These are phyloP conservation scores for Dione vanillae DNA, from an alignment of 2,888 invertebrate genomes.

Conservation along the genomic window DNA sequence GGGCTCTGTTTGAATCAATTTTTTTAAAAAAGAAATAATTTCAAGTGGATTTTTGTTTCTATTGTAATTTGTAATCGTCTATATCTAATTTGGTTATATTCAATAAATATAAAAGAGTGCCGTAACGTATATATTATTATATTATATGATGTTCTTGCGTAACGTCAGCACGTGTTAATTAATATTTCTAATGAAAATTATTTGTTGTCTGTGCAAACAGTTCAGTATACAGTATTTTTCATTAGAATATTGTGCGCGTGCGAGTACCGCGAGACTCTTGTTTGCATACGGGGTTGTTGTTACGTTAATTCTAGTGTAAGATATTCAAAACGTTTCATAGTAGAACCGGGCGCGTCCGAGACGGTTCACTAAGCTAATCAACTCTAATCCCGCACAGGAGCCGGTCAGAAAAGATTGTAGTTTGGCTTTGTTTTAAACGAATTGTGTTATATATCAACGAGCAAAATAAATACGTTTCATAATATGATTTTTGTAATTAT, in stretches of 20 bases:
- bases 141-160: conserved; percentile 23
- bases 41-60: background rate
- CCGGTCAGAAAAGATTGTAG: conserved; percentile 69
- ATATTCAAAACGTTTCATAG: conserved; percentile 73
- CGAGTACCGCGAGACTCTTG: conserved; percentile 54
- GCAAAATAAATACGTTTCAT: conserved; percentile 82
- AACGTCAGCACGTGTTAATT: background rate
- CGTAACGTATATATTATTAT: conserved; percentile 31
- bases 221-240: conserved; percentile 30
- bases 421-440: conserved; percentile 81
- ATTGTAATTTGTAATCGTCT: conserved; percentile 17
- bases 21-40: background rate
- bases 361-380: conserved; percentile 75
- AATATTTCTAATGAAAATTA: conserved; percentile 18
- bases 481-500: conserved; percentile 84
- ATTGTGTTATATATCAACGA: conserved; percentile 83
- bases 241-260: conserved; percentile 21
- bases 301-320: conserved; percentile 80
- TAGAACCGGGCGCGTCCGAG: conserved; percentile 65
- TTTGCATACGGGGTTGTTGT: conserved; percentile 78
- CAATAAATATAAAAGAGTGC: conserved; percentile 35
- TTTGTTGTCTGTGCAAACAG: conserved; percentile 9
- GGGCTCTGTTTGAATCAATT: background rate
- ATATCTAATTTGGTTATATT: conserved; percentile 30
- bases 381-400: conserved; percentile 71